Conservation (phyloP, 2,797 vertebrate species). For the Botia almorhae region DNA sequence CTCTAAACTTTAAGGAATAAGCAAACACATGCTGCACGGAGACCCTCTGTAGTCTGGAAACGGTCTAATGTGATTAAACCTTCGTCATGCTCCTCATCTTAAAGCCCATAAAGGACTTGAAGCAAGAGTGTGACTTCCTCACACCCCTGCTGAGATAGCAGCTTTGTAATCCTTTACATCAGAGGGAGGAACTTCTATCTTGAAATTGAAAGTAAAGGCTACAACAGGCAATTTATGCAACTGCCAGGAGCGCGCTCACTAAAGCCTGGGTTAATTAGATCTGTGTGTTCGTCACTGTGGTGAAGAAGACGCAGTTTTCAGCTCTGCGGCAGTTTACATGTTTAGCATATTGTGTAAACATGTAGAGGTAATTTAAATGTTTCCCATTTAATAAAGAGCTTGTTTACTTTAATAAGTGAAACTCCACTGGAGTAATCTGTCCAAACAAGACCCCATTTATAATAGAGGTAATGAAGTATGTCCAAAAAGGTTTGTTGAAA, state of each 20-base stretch:
- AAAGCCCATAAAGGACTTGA: constrained; percentile 14
- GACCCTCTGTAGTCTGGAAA: not conserved
- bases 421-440: not conserved
- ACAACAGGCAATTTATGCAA: constrained; percentile 21
- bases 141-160: not conserved
- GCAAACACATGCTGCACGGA: not conserved
- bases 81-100: constrained; percentile 4
- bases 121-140: constrained; percentile 16
- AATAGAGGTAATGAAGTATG: not conserved
- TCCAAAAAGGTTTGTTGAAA: not conserved
- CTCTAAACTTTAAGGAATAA: not conserved
- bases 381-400: constrained; percentile 1
- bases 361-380: constrained; percentile 8
- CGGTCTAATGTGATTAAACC: constrained; percentile 19
- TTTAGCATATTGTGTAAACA: constrained; percentile 16
- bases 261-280: constrained; percentile 4
- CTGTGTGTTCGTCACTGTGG: not conserved
- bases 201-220: constrained; percentile 5
- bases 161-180: constrained; percentile 19
- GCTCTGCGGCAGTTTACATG: not conserved
- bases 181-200: not conserved
- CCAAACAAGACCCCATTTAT: not conserved
- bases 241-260: not conserved
- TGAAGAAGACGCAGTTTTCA: constrained; percentile 1
- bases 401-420: not conserved